These are phyloP conservation scores for Heliconius erato DNA, from an alignment of 2,888 invertebrate species.

Conservation along the genomic window DNA sequence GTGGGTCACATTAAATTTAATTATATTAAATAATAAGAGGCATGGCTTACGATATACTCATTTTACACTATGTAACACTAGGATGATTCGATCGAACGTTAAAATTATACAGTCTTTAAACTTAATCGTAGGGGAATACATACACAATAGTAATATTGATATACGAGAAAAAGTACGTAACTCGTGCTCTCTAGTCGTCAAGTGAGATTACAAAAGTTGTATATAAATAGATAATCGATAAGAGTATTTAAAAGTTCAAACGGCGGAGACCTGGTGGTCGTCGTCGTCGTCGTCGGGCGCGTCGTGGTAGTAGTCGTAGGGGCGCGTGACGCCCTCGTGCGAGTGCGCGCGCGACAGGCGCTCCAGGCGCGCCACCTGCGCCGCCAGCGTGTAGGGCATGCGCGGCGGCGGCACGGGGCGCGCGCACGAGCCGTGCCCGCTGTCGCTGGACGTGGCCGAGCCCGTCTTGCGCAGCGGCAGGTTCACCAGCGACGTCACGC, in stretches of 20 bases:
- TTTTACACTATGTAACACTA: constrained; percentile 84
- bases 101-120: constrained; percentile 86
- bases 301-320: constrained; percentile 89
- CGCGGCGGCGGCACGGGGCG: constrained; percentile 89
- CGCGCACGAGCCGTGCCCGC: constrained; percentile 92
- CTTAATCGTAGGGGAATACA: constrained; percentile 81
- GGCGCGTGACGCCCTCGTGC: constrained; percentile 93
- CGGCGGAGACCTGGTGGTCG: constrained; percentile 84
- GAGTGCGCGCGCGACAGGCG: constrained; percentile 93
- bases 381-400: constrained; percentile 93
- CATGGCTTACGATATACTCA: constrained; percentile 71
- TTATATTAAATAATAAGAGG: constrained; percentile 70
- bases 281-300: constrained; percentile 83
- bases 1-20: constrained; percentile 82
- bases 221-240: constrained; percentile 79
- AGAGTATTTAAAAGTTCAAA: constrained; percentile 77
- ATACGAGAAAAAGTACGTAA: constrained; percentile 73
- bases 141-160: constrained; percentile 76
- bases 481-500: constrained; percentile 96
- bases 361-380: constrained; percentile 94
- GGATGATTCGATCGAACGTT: constrained; percentile 72
- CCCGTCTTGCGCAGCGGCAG: constrained; percentile 95
- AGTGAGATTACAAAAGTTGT: constrained; percentile 84
- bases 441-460: constrained; percentile 96
- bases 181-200: constrained; percentile 82